Percentiles rank a stretch among this genome's conserved stretches.
These are phyloP conservation scores for Enteromius unitaeniatus DNA, from an alignment of 2,797 vertebrate genomes.

Conservation along the genomic window DNA sequence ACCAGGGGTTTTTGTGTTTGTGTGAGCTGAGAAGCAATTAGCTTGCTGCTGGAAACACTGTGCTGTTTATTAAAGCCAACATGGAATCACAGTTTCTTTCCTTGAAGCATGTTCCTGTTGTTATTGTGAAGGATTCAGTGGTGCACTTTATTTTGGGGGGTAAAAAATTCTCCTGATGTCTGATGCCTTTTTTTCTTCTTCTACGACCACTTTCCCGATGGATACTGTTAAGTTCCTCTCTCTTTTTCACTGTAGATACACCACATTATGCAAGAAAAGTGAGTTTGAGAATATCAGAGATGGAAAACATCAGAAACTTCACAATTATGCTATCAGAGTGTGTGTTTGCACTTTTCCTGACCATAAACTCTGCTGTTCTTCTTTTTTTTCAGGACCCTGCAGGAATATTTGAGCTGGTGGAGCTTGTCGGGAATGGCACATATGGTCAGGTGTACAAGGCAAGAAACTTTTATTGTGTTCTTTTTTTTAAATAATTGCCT, in stretches of 20 bases:
- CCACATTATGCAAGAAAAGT: background rate
- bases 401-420: constrained; percentile 88
- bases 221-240: background rate
- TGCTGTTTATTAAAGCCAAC: constrained; percentile 24
- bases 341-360: background rate
- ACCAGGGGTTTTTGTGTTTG: constrained; percentile 33
- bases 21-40: constrained; percentile 31
- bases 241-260: background rate
- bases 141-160: background rate
- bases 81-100: constrained; percentile 4
- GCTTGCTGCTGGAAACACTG: constrained; percentile 7
- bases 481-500: background rate
- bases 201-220: too few species aligned
- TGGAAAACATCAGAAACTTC: background rate
- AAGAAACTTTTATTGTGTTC: constrained; percentile 50
- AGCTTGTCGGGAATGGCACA: constrained; percentile 88
- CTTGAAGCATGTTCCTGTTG: background rate
- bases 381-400: constrained; percentile 79
- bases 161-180: background rate
- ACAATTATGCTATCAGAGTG: background rate
- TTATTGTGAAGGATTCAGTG: constrained; percentile 15
- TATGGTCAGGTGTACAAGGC: constrained; percentile 90
- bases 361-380: background rate
- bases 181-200: background rate
- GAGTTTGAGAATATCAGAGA: background rate